Evolutionary conservation across 2,888 invertebrate species (phyloP).

Genomic region (Megalurothrips usitatus): DNA sequence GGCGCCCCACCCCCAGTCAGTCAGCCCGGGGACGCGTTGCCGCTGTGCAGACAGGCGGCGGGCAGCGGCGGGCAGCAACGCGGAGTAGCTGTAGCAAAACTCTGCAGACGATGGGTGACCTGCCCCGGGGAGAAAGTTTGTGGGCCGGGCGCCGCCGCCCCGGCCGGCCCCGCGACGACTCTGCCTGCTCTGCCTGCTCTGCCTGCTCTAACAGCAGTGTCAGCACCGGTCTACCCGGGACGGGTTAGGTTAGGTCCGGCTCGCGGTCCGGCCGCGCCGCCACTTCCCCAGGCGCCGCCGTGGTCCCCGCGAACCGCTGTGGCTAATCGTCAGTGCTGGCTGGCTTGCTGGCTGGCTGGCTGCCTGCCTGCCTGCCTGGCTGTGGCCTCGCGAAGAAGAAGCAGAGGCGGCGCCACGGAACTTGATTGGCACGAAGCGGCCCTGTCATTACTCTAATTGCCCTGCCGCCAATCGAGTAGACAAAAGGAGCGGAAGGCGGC

Average conservation of each 20-base stretch:
- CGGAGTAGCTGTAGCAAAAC: not conserved
- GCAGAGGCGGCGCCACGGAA: not conserved
- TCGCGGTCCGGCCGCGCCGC: too few species aligned
- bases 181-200: not conserved
- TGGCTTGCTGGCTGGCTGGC: too few species aligned
- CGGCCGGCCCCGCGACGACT: not conserved
- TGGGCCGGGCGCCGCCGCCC: too few species aligned
- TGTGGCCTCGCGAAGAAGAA: not conserved
- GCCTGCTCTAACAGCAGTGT: too few species aligned
- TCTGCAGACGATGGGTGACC: slow-evolving; percentile 6
- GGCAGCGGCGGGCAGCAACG: not conserved
- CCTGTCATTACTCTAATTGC: not conserved
- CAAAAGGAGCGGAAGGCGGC: too few species aligned
- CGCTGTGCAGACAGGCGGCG: not conserved
- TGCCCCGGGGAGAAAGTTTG: not conserved
- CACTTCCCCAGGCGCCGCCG: not conserved
- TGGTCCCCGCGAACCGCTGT: not conserved
- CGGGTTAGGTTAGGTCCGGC: too few species aligned
- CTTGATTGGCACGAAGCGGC: not conserved
- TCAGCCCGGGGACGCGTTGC: too few species aligned
- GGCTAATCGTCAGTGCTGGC: not conserved
- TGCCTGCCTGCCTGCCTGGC: not conserved
- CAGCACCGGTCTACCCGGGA: too few species aligned
- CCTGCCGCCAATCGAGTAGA: not conserved
- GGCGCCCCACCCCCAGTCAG: too few species aligned